Conservation (phyloP, 2,888 invertebrate species). For the Acronicta leporina region DNA sequence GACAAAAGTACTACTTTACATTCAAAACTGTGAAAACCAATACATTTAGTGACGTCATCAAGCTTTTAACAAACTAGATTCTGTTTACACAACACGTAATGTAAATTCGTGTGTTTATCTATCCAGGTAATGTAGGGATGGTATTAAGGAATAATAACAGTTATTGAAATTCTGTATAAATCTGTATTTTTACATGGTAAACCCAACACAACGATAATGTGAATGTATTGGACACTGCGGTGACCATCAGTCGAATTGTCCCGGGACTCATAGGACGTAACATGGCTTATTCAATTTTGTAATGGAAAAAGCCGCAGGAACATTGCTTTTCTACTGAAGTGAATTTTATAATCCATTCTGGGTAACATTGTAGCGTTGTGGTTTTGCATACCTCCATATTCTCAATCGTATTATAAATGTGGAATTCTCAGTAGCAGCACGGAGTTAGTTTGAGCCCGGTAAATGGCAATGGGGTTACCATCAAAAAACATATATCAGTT, state of each 20-base stretch:
- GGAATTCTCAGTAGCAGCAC: too few species aligned
- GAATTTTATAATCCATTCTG: neutral
- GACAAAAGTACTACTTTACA: neutral
- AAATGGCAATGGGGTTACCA: too few species aligned
- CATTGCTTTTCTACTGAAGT: neutral
- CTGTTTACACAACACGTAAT: conserved; percentile 35
- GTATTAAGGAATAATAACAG: conserved; percentile 23
- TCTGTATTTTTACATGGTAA: conserved; percentile 49
- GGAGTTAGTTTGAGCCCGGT: too few species aligned
- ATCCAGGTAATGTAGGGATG: conserved; percentile 30
- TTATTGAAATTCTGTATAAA: conserved; percentile 35
- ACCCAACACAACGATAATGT: conserved; percentile 45
- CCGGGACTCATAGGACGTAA: neutral
- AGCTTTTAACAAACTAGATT: conserved; percentile 30
- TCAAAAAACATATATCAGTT: too few species aligned
- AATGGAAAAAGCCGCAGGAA: neutral
- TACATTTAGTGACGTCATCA: conserved; percentile 21
- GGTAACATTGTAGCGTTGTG: neutral
- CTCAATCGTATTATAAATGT: too few species aligned
- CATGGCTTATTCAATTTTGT: neutral
- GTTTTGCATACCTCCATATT: neutral
- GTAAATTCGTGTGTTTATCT: conserved; percentile 9
- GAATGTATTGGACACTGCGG: conserved; percentile 51
- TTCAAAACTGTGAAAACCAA: conserved; percentile 9
- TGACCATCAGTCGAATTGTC: conserved; percentile 26